These are phyloP conservation scores for Nothura maculosa DNA, from an alignment of 2,797 vertebrate genomes.

Conservation along the genomic window DNA sequence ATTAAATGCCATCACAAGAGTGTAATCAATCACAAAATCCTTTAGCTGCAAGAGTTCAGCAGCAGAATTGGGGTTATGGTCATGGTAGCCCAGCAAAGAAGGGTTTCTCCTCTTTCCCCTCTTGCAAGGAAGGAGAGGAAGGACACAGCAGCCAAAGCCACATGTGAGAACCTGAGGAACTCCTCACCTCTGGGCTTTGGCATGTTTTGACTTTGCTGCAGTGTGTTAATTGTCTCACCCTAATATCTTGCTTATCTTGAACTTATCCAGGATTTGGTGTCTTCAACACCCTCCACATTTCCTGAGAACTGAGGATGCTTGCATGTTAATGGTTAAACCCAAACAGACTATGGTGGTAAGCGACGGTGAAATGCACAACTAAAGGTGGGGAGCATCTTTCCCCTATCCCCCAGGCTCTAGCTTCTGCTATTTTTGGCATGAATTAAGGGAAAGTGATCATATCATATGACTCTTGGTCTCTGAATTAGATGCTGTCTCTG, in stretches of 20 bases:
- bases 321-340: too few relatives aligned
- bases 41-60: neutral
- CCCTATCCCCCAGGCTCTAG: too few relatives aligned
- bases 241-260: neutral
- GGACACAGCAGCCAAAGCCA: neutral
- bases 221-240: rapidly evolving
- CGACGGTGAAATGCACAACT: neutral
- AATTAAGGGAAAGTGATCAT: neutral
- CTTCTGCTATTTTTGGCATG: neutral
- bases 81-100: rapidly evolving
- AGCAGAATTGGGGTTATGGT: neutral
- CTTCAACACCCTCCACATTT: neutral
- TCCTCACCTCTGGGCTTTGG: neutral
- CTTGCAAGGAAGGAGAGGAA: neutral
- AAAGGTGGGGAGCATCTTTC: neutral
- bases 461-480: too few relatives aligned
- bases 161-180: neutral
- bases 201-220: neutral
- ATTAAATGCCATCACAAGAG: neutral
- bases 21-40: neutral
- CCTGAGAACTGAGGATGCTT: neutral
- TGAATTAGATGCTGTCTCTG: neutral
- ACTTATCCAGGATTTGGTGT: too few relatives aligned
- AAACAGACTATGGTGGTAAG: neutral
- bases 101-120: neutral